Evolutionary conservation across 2,888 invertebrate genomes (phyloP).

Genomic region (Phytoseiulus persimilis): DNA sequence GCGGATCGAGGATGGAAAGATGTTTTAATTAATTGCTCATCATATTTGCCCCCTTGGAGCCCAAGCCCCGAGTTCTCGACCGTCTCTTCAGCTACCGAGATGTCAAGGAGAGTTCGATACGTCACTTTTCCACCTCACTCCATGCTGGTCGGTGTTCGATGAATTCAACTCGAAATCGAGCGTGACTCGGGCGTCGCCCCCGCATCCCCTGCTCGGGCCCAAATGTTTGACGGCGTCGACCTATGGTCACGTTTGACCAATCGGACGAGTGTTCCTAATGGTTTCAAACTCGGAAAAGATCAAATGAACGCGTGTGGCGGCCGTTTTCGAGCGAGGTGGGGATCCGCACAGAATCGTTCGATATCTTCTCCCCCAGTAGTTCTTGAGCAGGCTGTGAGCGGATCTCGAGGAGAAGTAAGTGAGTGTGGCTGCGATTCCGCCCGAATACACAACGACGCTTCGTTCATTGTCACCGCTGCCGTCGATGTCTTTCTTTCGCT

Average conservation of each 20-base stretch:
- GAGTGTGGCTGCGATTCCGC: constrained; percentile 5
- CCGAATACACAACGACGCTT: neutral
- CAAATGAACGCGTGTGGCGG: neutral
- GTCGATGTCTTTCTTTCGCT: neutral
- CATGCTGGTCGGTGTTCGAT: neutral
- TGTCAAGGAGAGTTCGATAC: neutral
- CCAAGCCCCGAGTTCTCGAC: neutral
- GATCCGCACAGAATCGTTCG: neutral
- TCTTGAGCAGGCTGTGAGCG: neutral
- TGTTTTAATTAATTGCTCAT: constrained; percentile 5
- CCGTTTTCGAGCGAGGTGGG: neutral
- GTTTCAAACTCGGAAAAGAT: neutral
- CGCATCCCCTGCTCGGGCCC: neutral
- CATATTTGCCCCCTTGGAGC: neutral
- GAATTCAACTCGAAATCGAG: neutral
- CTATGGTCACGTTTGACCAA: neutral
- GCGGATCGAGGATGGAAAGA: neutral
- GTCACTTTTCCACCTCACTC: neutral
- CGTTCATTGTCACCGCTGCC: constrained; percentile 5
- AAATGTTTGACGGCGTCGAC: neutral
- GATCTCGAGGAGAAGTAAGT: neutral
- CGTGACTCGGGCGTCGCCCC: too few relatives aligned
- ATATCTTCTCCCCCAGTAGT: neutral
- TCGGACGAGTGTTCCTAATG: neutral
- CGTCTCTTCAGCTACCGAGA: neutral